Base-by-base conservation (phyloP, 2,888 invertebrate species). In the Epirrita christyi region DNA sequence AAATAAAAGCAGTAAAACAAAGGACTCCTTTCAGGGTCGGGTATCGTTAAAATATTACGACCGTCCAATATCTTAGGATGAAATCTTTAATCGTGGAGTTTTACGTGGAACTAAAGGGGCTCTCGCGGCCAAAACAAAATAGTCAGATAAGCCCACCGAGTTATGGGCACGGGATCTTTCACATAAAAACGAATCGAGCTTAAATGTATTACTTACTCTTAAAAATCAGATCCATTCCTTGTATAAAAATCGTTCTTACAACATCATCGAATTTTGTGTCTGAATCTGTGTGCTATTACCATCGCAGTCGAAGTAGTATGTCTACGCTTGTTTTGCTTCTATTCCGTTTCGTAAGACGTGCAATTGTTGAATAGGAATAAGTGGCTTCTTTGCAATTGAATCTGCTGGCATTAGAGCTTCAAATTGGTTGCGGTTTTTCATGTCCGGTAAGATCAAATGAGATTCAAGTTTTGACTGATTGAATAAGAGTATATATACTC, bases 21-120 rank as follows among this genome's bases (percentile, higher is more conserved):
- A 83, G 84, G 80, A 87, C 80, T 78, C 68, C 72, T 76, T 71
- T 75, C 72, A 79, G 84, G 79, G 78, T 70, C 78, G 78, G 76
- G 73, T 71, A 75, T 86, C 87, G 88, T 88, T 90, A 90, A 90
- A 89, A 85, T 90, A 88, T 91, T 89, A 91, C 88, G 90, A 87
- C 77, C 85, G 84, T 74, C 85, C 87, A 78, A 88, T 88, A 90
- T 88, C 88, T 78, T 66, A 72, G 84, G 83, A 86, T 81, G 82
- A 86, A 85, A 90, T 89, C 88, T 88, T 88, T 88, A 88, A 88
- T 88, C 88, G 83, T 73, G 71, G 68, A 80, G 76, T 82, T 83
- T 84, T 81, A 83, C 81, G 81, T 81, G 73, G 77, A 82, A 78
- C 74, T 79, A 75, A 73, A 76, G 74, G 76, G 73, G 69, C 67